Evolutionary conservation across 2,888 invertebrate species (phyloP), one percentile per base, ranked within the genome.

Genomic region (Lycaena phlaeas): DNA sequence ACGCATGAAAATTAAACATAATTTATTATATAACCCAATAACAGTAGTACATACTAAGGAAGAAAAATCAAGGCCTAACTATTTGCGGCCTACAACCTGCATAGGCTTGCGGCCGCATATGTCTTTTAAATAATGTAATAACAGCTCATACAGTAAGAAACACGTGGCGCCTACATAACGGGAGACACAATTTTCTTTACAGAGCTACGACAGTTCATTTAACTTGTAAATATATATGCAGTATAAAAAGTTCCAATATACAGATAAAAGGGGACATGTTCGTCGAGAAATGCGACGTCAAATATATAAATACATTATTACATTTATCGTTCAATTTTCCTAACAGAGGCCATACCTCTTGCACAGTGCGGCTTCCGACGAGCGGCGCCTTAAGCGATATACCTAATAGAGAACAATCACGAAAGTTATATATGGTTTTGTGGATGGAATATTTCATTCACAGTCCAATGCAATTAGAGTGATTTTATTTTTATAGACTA

Each of bases 221-320:
- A 22, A 34, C 11, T 17, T 34, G 34, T 34, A 30, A 30, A 15
- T 30, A 18, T 34, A 34, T 22, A 34, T 3, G 9, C 9, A 12
- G 34, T 34, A 34, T 34, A 34, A 34, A 34, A 34, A 34, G 34
- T 34, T 34, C 34, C 34, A 34, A 34, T 34, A 22, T 34, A 34
- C 34, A 34, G 22, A 22, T 34, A 34, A 34, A 31, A 22, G 22
- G 22, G 34, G 34, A 34, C 22, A 34, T 22, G 5, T 34, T 18
- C 34, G 34, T 12, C 2, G 9, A 34, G 2, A 22, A 11, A 12
- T 18, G 34, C 11, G 22, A 18, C 17, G 11, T 14, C 34, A 18
- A 18, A 34, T 34, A 34, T 34, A 22, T 34, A 34, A 11, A 34
- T 34, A 34, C 34, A 34, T 22, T 31, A 17, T 1, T 5, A 10